A percentile compares a stretch with the other conserved stretches of the same genome.
phyloP scores from a whole-genome alignment of 2,888 invertebrate species.

The Eupeodes latifasciatus region DNA sequence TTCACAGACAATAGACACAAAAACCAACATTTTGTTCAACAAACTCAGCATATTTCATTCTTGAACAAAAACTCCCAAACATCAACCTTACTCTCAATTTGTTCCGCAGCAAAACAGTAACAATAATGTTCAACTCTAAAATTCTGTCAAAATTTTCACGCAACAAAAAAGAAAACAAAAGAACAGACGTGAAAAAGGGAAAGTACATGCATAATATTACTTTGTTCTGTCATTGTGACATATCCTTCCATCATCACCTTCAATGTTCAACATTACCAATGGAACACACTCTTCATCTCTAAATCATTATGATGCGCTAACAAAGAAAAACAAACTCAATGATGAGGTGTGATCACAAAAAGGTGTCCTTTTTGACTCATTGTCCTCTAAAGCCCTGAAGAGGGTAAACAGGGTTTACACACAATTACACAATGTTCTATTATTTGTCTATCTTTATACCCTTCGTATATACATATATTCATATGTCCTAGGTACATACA shows the following conservation, averaged over 20 bases:
- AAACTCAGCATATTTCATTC: constrained; percentile 34
- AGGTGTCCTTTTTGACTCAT: constrained; percentile 57
- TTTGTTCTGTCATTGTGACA: constrained; percentile 56
- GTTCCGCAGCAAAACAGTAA: constrained; percentile 38
- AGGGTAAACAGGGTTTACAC: constrained; percentile 78
- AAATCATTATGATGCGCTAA: constrained; percentile 17
- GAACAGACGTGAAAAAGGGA: constrained; percentile 53
- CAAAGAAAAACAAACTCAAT: constrained; percentile 32
- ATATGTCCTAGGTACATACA: too few species aligned
- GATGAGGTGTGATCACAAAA: constrained; percentile 67
- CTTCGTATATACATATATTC: neutral
- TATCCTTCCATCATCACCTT: constrained; percentile 52
- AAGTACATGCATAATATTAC: constrained; percentile 35
- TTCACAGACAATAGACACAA: constrained; percentile 39
- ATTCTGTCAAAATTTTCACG: constrained; percentile 15
- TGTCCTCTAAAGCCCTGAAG: constrained; percentile 28
- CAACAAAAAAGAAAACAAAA: constrained; percentile 13
- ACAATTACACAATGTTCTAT: constrained; percentile 77
- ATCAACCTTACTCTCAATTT: constrained; percentile 60
- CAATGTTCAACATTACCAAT: neutral
- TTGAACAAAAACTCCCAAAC: constrained; percentile 22
- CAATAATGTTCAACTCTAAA: constrained; percentile 28
- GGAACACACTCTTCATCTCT: constrained; percentile 26
- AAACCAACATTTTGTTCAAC: constrained; percentile 61
- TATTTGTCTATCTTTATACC: constrained; percentile 42